These are phyloP conservation scores for Mesembrinibis cayennensis DNA, from an alignment of 2,113 vertebrate species.

Conservation along the genomic window DNA sequence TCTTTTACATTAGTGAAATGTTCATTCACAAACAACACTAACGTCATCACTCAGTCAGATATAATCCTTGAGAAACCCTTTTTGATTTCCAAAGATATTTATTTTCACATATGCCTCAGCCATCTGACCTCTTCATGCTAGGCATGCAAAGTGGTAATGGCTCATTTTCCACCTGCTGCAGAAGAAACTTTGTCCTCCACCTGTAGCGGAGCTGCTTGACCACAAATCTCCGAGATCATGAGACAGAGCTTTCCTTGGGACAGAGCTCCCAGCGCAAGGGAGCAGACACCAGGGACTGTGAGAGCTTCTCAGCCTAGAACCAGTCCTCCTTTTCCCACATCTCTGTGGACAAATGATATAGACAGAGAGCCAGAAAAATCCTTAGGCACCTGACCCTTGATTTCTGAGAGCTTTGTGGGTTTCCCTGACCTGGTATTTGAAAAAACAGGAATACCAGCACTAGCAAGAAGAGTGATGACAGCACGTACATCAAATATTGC, in stretches of 20 bases:
- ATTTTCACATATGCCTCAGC: not conserved
- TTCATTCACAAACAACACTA: not conserved
- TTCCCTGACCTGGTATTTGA: not conserved
- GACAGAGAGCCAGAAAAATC: not conserved
- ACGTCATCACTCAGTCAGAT: not conserved
- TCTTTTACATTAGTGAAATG: not conserved
- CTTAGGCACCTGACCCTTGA: not conserved
- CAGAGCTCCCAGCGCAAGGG: not conserved
- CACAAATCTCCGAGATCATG: not conserved
- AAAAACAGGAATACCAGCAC: not conserved
- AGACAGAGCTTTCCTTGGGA: not conserved
- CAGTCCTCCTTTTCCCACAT: not conserved
- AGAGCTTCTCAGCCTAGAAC: not conserved
- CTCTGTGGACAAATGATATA: not conserved
- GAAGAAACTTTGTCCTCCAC: not conserved
- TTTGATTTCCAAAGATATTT: not conserved
- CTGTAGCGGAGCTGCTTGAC: not conserved
- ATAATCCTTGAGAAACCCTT: not conserved
- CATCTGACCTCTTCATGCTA: not conserved
- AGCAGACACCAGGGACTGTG: not conserved
- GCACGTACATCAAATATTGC: not conserved
- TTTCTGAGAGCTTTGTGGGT: not conserved
- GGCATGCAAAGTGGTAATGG: not conserved
- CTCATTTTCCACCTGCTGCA: not conserved
- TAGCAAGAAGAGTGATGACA: not conserved